phyloP scores from a whole-genome alignment of 2,888 invertebrate species.

The Spisula solida region DNA sequence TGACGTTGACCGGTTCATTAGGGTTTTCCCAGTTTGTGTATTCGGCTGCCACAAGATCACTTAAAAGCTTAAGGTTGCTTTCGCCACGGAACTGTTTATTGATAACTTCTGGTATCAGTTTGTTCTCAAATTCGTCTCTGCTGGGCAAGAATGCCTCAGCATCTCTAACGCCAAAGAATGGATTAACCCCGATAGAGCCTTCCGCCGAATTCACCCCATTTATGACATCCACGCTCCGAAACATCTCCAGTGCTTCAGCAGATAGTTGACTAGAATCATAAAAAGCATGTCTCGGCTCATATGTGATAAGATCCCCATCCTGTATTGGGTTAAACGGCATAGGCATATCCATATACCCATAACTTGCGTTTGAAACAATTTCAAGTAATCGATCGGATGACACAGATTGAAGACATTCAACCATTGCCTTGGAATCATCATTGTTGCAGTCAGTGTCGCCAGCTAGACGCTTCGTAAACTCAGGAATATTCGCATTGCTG shows the following conservation, averaged over 20 bases:
- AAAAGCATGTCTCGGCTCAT: neutral
- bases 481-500: neutral
- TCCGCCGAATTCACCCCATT: slow-evolving; percentile 41
- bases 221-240: slow-evolving; percentile 42
- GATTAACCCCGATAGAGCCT: slow-evolving; percentile 17
- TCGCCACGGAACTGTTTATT: neutral
- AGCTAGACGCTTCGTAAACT: slow-evolving; percentile 27
- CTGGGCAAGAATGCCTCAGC: slow-evolving; percentile 20
- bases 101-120: neutral
- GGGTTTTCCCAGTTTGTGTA: slow-evolving; percentile 51
- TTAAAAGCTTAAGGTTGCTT: neutral
- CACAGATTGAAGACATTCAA: slow-evolving; percentile 41
- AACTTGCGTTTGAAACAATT: neutral
- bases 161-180: slow-evolving; percentile 40
- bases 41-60: slow-evolving; percentile 31
- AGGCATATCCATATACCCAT: slow-evolving; percentile 28
- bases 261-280: neutral
- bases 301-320: slow-evolving; percentile 45
- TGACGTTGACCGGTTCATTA: slow-evolving; percentile 7
- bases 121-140: slow-evolving; percentile 29
- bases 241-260: slow-evolving; percentile 20
- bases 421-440: neutral
- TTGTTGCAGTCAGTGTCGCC: slow-evolving; percentile 19
- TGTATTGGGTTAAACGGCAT: slow-evolving; percentile 25
- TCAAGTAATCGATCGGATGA: neutral